Evolutionary conservation across 2,797 vertebrate genomes (phyloP).

Genomic region (Arnoldichthys spilopterus): DNA sequence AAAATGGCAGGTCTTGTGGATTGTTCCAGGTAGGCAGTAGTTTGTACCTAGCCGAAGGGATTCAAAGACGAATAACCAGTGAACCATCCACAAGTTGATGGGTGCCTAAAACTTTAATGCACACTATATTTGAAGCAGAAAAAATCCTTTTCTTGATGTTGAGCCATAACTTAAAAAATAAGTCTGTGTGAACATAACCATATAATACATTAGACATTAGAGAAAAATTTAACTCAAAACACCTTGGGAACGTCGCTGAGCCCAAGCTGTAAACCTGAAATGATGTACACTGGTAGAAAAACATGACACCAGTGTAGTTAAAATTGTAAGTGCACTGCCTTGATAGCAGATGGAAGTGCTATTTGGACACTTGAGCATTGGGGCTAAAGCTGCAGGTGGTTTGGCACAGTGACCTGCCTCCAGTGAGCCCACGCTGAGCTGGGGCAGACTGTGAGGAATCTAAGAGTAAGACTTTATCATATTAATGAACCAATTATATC

Average conservation of each 20-base stretch:
- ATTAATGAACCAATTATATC: too few relatives aligned
- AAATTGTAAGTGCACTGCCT: conserved; percentile 27
- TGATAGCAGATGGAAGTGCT: conserved; percentile 37
- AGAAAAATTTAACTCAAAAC: background rate
- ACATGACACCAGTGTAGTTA: conserved; percentile 26
- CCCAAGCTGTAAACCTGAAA: conserved; percentile 1
- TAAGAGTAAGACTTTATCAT: background rate
- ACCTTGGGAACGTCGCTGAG: background rate
- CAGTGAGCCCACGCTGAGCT: conserved; percentile 6
- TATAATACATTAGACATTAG: background rate
- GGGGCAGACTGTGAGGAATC: background rate
- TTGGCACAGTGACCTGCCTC: conserved; percentile 43
- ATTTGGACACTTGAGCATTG: background rate
- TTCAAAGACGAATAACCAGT: too few relatives aligned
- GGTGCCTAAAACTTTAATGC: too few relatives aligned
- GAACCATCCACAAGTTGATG: too few relatives aligned
- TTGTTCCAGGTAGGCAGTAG: too few relatives aligned
- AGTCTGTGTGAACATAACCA: background rate
- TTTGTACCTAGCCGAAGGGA: too few relatives aligned
- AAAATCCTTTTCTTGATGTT: background rate
- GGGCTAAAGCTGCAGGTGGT: conserved; percentile 45
- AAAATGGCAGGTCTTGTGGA: too few relatives aligned
- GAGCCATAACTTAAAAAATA: background rate
- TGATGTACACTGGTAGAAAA: conserved; percentile 15
- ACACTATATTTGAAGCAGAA: too few relatives aligned